Percentiles rank a stretch among this genome's conserved stretches.
Conservation (phyloP, 2,888 invertebrate species). For the Sphinx pinastri region DNA sequence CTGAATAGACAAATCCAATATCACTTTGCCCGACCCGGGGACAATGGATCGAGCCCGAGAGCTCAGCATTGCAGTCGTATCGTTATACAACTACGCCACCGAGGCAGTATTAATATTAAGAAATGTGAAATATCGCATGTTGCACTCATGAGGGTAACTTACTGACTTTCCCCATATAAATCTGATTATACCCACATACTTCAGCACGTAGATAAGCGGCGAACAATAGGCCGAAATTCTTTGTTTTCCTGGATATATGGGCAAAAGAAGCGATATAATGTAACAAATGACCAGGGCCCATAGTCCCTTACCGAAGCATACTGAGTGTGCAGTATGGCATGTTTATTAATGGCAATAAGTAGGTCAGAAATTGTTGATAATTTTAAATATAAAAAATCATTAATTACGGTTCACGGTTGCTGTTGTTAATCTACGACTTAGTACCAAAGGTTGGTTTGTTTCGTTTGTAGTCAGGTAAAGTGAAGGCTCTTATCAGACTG, state of each 20-base stretch:
- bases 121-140: background rate
- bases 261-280: conserved; percentile 60
- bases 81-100: no score
- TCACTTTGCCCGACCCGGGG: no score
- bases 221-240: conserved; percentile 56
- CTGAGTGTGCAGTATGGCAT: conserved; percentile 5
- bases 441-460: no score
- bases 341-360: background rate
- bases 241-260: conserved; percentile 56
- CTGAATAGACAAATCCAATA: no score
- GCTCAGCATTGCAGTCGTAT: no score
- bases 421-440: no score
- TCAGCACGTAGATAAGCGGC: conserved; percentile 43
- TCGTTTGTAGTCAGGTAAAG: no score
- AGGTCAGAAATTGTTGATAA: no score
- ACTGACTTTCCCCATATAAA: conserved; percentile 29
- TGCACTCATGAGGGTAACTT: background rate
- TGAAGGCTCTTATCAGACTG: no score
- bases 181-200: conserved; percentile 18
- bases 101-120: background rate
- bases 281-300: conserved; percentile 57
- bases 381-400: no score
- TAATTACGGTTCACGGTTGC: no score
- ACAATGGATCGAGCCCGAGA: no score
- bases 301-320: conserved; percentile 33